Conservation (phyloP, 2,113 vertebrate genomes). For the Salvelinus namaycush region DNA sequence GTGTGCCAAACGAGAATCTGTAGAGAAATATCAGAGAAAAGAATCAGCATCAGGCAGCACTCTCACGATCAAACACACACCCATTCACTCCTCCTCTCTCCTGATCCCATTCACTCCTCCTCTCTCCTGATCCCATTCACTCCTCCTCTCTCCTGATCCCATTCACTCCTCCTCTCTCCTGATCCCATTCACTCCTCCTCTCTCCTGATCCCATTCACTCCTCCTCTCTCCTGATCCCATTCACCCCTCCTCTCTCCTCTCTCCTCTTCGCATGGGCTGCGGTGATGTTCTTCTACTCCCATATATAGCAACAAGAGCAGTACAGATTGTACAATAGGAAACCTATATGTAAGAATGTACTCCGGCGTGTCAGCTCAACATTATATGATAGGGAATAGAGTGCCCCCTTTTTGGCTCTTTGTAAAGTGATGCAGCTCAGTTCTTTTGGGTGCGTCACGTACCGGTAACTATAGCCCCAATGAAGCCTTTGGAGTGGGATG, state of each 20-base stretch:
- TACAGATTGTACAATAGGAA: conserved; percentile 8
- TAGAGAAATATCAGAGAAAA: conserved; percentile 26
- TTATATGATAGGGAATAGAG: not conserved
- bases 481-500: conserved; percentile 28
- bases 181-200: no score
- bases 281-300: conserved; percentile 25
- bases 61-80: conserved; percentile 19
- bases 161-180: no score
- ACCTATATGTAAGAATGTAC: conserved; percentile 40
- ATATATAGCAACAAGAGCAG: conserved; percentile 4
- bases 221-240: no score
- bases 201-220: no score
- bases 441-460: conserved; percentile 15
- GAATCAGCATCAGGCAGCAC: not conserved
- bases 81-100: not conserved
- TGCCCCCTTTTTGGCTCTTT: not conserved
- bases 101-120: no score
- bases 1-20: conserved; percentile 99
- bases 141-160: no score
- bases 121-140: no score
- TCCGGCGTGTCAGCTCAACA: conserved; percentile 8
- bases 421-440: not conserved
- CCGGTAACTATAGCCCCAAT: conserved; percentile 3
- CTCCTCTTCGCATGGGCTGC: conserved; percentile 19
- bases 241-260: conserved; percentile 11